Base-by-base conservation (phyloP, 2,888 invertebrate species). In the Apamea crenata region DNA sequence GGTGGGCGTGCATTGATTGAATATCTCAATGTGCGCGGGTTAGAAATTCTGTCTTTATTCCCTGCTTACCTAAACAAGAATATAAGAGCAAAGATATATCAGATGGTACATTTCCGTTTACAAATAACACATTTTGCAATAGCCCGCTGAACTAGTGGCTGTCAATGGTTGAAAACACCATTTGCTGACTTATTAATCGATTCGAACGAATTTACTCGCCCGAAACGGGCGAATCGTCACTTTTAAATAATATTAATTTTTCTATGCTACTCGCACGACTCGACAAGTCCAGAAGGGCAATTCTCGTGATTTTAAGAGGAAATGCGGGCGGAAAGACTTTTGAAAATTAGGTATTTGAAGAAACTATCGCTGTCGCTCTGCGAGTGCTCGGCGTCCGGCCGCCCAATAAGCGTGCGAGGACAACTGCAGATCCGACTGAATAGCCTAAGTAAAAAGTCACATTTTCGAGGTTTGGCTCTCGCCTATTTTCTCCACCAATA, bases 91-190 rank as follows among this genome's bases (percentile, higher is more conserved):
- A 63, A 10, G 10, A 29, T 59, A 29, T 65, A 21, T 36, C 65
- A 65, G 5, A 32, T 21, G 21, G 8, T 32, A 63, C 32, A 12
- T 32, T 63, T 21, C 21, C 32, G 32, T 65, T 65, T 21, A 21
- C 2, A 61, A 61, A 61, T 61, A 29, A 61, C 10, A 32, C 32
- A 36, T 21, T 40, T 61, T 21, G 7, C 12, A 50, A 69, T 25
- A 36, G 25, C 1, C 12, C 5, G 7, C 25, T 12, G 12, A 65
- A 12, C 32, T 32, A 21, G 32, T 10, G 21, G 21, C 12, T 12
- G 18, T 44, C 74, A 21, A n/a, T 44, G n/a, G 21, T 65, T 65
- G 14, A 32, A 40, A 44, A 78, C 53, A 78, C n/a, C 6, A 44
- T 44, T 65, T 77, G 63, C n/a, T n/a, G 10, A 6, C 10, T 56